phyloP scores from a whole-genome alignment of 1,140 invertebrate species.

The Meloidogyne floridensis region DNA sequence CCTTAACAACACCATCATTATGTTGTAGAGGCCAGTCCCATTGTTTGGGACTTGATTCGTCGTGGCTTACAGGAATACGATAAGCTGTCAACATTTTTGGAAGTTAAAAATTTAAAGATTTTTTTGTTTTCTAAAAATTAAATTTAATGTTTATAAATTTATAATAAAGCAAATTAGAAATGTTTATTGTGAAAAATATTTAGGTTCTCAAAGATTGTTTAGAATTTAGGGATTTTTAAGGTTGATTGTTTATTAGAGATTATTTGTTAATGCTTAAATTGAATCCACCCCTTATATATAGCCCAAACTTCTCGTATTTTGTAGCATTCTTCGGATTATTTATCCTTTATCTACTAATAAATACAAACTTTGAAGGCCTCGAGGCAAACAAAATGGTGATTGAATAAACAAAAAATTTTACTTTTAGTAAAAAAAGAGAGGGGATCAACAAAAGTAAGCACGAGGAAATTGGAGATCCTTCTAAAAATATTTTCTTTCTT shows the following conservation, averaged over 20 bases:
- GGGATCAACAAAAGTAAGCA: background rate
- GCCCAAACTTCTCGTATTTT: background rate
- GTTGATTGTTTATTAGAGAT: background rate
- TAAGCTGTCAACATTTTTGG: background rate
- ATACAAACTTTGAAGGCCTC: background rate
- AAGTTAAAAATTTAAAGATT: background rate
- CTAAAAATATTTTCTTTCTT: background rate
- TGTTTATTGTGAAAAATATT: too few species aligned
- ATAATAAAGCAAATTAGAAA: background rate
- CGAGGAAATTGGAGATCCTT: background rate
- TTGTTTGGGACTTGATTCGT: slow-evolving; percentile 18
- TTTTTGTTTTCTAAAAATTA: background rate
- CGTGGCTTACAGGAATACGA: background rate
- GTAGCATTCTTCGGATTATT: background rate
- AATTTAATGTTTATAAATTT: background rate
- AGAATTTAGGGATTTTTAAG: background rate
- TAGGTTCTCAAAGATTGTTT: background rate
- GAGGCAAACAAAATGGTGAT: background rate
- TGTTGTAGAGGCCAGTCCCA: slow-evolving; percentile 53
- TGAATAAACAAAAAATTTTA: background rate
- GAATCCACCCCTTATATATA: background rate
- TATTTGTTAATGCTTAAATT: background rate
- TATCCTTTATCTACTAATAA: too few species aligned
- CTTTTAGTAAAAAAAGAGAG: background rate
- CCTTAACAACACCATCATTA: slow-evolving; percentile 49